phyloP scores from a whole-genome alignment of 2,888 invertebrate genomes.

The Julus scandinavius region DNA sequence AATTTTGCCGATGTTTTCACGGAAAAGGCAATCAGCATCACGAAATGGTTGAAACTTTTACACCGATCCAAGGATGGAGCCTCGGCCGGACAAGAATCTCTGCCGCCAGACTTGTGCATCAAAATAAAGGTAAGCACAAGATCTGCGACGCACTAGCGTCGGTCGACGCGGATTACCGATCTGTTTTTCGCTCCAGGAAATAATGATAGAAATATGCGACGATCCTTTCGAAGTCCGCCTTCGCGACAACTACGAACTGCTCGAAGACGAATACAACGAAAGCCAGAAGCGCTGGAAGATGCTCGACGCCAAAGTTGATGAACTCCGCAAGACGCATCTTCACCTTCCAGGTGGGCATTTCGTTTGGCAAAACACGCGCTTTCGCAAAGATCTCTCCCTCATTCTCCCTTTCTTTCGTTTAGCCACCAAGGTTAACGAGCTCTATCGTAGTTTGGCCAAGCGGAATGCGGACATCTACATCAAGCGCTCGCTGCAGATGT shows the following conservation, averaged over 20 bases:
- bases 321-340: constrained; percentile 83
- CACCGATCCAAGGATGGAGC: constrained; percentile 75
- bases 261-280: constrained; percentile 96
- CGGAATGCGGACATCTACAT: constrained; percentile 97
- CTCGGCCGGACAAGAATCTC: constrained; percentile 75
- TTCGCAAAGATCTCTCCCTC: background rate
- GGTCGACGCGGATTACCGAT: background rate
- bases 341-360: constrained; percentile 77
- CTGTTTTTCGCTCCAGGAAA: constrained; percentile 72
- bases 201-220: constrained; percentile 92
- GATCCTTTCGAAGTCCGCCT: constrained; percentile 98
- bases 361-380: background rate
- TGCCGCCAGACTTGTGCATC: constrained; percentile 90
- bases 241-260: constrained; percentile 92
- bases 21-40: constrained; percentile 83
- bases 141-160: background rate
- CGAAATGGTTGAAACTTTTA: constrained; percentile 92
- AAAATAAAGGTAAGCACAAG: constrained; percentile 72
- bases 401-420: background rate
- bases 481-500: constrained; percentile 83
- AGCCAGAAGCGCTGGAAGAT: constrained; percentile 88
- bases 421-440: constrained; percentile 75
- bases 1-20: constrained; percentile 88
- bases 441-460: constrained; percentile 85
- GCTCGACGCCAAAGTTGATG: constrained; percentile 85